phyloP scores from a whole-genome alignment of 1,140 invertebrate genomes.

The Meloidogyne hapla region DNA sequence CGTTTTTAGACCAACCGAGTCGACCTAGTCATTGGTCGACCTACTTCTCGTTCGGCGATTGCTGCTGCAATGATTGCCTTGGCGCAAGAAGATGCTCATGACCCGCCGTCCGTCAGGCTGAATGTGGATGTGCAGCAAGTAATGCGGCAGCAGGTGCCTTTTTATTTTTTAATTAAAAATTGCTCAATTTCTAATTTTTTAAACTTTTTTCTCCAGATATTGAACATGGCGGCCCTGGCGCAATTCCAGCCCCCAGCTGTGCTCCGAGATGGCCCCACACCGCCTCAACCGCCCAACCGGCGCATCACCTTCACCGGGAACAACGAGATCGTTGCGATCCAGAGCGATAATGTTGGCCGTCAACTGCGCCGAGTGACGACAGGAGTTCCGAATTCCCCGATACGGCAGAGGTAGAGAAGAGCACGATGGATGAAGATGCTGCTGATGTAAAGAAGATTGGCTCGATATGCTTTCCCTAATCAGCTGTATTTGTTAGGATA shows the following conservation, averaged over 20 bases:
- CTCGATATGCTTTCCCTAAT: too few species aligned
- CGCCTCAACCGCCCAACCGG: neutral
- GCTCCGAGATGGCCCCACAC: neutral
- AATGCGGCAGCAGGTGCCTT: neutral
- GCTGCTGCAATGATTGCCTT: neutral
- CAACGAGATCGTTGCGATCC: neutral
- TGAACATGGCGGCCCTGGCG: neutral
- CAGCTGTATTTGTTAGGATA: too few species aligned
- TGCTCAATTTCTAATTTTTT: neutral
- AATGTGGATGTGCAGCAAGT: conserved; percentile 2
- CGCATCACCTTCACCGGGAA: neutral
- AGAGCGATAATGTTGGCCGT: conserved; percentile 2
- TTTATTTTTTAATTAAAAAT: neutral
- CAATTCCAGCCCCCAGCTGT: neutral
- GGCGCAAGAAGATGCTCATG: neutral
- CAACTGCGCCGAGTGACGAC: neutral
- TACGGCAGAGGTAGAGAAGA: neutral
- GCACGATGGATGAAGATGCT: neutral
- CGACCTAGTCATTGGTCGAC: neutral
- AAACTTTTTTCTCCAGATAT: neutral
- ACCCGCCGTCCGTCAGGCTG: neutral
- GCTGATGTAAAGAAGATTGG: too few species aligned
- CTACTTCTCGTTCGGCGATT: neutral
- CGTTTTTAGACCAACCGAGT: neutral
- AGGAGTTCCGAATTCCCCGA: neutral